Conservation (phyloP, 2,797 vertebrate species). For the Scomberomorus guttatus region DNA sequence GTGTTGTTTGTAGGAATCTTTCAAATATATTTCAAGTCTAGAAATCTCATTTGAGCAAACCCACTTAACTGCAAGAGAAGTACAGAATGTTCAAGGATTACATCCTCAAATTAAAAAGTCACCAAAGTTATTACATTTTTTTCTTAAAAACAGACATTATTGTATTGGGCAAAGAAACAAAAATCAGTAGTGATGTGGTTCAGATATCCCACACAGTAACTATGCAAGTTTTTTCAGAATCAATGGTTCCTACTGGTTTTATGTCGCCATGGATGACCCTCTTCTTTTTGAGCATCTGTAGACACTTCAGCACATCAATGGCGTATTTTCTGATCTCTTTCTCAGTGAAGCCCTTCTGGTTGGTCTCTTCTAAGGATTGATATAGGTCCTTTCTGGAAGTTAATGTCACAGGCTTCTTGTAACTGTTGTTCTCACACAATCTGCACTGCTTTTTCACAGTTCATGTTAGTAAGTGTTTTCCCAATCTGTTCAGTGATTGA, state of each 20-base stretch:
- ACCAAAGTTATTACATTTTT: neutral
- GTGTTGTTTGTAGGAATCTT: too few relatives aligned
- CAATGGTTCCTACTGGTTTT: slow-evolving; percentile 82
- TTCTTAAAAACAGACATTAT: neutral
- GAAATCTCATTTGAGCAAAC: too few relatives aligned
- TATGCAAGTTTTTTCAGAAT: neutral
- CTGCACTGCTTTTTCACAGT: neutral
- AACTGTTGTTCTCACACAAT: neutral
- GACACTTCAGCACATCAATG: slow-evolving; percentile 87
- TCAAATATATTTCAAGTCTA: too few relatives aligned
- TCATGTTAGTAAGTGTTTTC: neutral
- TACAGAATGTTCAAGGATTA: too few relatives aligned
- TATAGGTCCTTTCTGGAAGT: slow-evolving; percentile 31
- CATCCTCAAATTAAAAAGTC: neutral
- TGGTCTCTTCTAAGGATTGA: neutral
- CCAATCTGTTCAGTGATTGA: too few relatives aligned
- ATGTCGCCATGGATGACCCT: slow-evolving; percentile 91
- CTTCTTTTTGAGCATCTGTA: slow-evolving; percentile 87
- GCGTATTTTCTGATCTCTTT: slow-evolving; percentile 85
- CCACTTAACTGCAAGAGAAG: too few relatives aligned
- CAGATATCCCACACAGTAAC: too few relatives aligned
- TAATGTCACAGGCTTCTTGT: neutral
- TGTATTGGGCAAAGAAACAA: too few relatives aligned
- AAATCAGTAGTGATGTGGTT: neutral
- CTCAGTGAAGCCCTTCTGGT: neutral